Evolutionary conservation across 2,113 vertebrate genomes (phyloP), one percentile per base, ranked within the genome.

Genomic region (Petrocephalus zakoni): DNA sequence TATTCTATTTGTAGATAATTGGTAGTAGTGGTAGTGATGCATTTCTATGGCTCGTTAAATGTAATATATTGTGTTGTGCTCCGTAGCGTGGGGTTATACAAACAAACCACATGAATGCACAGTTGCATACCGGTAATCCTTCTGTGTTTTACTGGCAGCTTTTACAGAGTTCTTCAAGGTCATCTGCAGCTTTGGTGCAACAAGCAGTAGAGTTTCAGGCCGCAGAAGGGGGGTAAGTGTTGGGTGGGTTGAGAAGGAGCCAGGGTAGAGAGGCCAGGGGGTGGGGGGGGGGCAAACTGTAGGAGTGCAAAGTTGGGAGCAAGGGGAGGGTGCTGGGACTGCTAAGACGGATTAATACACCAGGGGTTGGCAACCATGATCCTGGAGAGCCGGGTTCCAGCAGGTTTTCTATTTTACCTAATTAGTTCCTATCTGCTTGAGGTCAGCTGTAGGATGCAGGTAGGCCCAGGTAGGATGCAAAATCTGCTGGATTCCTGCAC

Each of bases 91-190:
- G 95, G 95, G 95, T 96, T 95, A 95, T 94, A 93, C 93, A 96
- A 95, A 96, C 95, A 96, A 95, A 95, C 94, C 95, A 95, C 94
- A 92, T 94, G 94, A 95, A 95, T 95, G 94, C 95, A 92, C 93
- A 94, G 94, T 94, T 94, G 93, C 94, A 93, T 96, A 94, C 94
- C 94, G 92, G 94, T 94, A 93, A 95, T 95, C 94, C 94, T 94
- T 94, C 93, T 91, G 92, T 93, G 93, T 95, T 95, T 96, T 95
- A 95, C 93, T 95, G 95, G 95, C 93, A 93, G 93, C 91, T 92
- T 95, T 95, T 92, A 93, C 93, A 90, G 94, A 94, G 94, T 94
- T 95, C 93, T 94, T 92, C 91, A 90, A 91, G 95, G 93, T 95
- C 94, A 95, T 92, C 92, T 55, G 91, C 88, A 64, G 68, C 88